phyloP scores from a whole-genome alignment of 1,140 invertebrate species.

The Pemphigus obesinymphae region DNA sequence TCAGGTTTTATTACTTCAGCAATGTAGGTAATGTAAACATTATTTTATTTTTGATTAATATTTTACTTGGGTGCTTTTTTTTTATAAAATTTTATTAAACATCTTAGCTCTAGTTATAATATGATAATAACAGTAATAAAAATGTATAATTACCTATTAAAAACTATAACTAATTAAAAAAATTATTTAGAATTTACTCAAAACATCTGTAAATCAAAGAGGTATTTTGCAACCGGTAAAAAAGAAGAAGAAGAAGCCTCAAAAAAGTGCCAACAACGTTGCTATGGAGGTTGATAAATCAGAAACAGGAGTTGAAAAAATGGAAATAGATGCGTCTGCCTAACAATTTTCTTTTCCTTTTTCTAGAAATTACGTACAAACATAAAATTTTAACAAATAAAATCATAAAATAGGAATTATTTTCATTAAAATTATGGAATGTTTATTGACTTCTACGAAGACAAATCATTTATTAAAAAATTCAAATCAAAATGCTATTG shows the following conservation, averaged over 20 bases:
- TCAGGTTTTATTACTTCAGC: too few relatives aligned
- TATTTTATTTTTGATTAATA: too few relatives aligned
- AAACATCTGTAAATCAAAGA: slow-evolving; percentile 34
- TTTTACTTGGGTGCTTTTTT: too few relatives aligned
- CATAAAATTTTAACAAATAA: background rate
- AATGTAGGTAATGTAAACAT: too few relatives aligned
- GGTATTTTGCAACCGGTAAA: slow-evolving; percentile 24
- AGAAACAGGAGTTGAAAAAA: slow-evolving; percentile 15
- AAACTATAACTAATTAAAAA: too few relatives aligned
- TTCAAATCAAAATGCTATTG: background rate
- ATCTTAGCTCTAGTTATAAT: too few relatives aligned
- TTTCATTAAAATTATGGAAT: background rate
- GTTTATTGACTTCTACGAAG: background rate
- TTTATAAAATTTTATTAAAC: too few relatives aligned
- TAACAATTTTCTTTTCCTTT: background rate
- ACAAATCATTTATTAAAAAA: background rate
- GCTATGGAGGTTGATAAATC: slow-evolving; percentile 23
- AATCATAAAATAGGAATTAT: background rate
- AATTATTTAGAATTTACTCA: slow-evolving; percentile 7
- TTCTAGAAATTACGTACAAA: slow-evolving; percentile 18
- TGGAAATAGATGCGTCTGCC: slow-evolving; percentile 22
- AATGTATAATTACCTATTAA: too few relatives aligned
- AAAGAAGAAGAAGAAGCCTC: slow-evolving; percentile 37
- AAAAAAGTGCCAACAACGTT: background rate
- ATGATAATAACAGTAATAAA: too few relatives aligned